phyloP scores from a whole-genome alignment of 2,797 vertebrate species.

The Rhyacichthys aspro region DNA sequence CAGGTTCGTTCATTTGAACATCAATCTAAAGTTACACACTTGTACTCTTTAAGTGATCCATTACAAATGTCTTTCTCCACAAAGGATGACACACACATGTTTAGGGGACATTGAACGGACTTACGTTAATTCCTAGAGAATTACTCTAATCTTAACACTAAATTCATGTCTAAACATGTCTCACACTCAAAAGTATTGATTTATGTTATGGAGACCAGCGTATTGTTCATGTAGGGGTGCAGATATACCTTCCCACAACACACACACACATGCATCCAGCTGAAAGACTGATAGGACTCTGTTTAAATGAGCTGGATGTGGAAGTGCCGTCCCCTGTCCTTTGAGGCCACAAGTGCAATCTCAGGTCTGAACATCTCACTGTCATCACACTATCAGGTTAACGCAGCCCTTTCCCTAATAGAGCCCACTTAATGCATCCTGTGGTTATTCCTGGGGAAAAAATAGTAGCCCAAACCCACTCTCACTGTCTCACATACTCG shows the following conservation, averaged over 20 bases:
- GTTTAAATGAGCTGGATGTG: conserved; percentile 61
- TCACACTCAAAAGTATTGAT: conserved; percentile 2
- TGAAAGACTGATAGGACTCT: conserved; percentile 39
- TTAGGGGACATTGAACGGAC: not conserved
- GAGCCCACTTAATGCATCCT: conserved; percentile 78
- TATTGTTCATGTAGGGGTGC: not conserved
- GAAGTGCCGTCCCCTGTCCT: conserved; percentile 31
- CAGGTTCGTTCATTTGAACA: conserved; percentile 71
- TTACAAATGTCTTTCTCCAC: conserved; percentile 61
- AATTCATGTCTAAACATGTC: conserved; percentile 13
- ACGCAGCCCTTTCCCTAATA: conserved; percentile 57
- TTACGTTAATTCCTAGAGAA: conserved; percentile 2
- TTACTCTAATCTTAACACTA: conserved; percentile 7
- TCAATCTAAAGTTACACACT: conserved; percentile 80
- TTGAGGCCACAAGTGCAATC: conserved; percentile 54
- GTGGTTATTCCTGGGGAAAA: conserved; percentile 71
- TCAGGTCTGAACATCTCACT: conserved; percentile 47
- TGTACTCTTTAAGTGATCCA: conserved; percentile 61
- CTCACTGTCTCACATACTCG: conserved; percentile 49
- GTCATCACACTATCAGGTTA: conserved; percentile 70
- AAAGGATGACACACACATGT: conserved; percentile 43
- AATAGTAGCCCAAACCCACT: conserved; percentile 55
- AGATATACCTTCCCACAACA: conserved; percentile 8
- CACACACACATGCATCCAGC: conserved; percentile 11
- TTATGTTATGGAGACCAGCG: conserved; percentile 7